A percentile compares a stretch with the other conserved stretches of the same genome.
These are phyloP conservation scores for Chamaea fasciata DNA, from an alignment of 2,113 vertebrate species.

Conservation along the genomic window DNA sequence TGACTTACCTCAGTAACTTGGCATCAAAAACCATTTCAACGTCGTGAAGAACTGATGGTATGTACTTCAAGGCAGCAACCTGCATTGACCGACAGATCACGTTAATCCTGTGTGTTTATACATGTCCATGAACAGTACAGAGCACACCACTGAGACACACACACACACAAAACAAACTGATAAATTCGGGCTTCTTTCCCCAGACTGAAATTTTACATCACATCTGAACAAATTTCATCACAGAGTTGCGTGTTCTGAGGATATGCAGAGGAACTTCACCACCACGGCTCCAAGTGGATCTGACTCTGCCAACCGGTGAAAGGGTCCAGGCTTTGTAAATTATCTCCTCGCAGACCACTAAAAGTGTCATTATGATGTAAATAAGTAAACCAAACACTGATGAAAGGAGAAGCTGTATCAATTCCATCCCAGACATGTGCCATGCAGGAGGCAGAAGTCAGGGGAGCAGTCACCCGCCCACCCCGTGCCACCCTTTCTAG, in stretches of 20 bases:
- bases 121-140: background rate
- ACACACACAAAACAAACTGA: background rate
- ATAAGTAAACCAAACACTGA: background rate
- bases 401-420: background rate
- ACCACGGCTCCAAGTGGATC: background rate
- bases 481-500: background rate
- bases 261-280: background rate
- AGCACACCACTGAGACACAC: background rate
- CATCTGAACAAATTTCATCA: background rate
- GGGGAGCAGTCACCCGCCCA: background rate
- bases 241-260: background rate
- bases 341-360: background rate
- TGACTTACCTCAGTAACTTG: conserved; percentile 88
- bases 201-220: background rate
- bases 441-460: background rate
- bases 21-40: conserved; percentile 94
- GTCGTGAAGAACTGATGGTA: conserved; percentile 92
- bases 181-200: background rate
- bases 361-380: background rate
- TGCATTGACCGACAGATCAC: conserved; percentile 43
- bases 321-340: background rate
- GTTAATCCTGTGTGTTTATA: background rate
- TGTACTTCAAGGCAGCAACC: conserved; percentile 96
- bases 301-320: background rate
- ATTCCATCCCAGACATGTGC: background rate